Evolutionary conservation across 2,113 vertebrate species (phyloP).

Genomic region (Phalacrocorax brasilianus): DNA sequence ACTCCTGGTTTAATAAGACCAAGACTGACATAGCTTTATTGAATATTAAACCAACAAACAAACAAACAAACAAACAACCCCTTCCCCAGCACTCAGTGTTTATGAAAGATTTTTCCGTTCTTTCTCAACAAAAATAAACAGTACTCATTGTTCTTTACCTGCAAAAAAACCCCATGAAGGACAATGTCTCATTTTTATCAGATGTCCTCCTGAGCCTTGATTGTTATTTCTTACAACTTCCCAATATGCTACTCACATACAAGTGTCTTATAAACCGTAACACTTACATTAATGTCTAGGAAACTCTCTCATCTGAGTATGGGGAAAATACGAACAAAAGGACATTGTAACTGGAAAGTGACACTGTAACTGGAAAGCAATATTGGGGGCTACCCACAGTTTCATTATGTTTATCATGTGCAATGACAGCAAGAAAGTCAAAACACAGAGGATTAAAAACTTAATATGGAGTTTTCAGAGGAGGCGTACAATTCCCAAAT

Average conservation of each 20-base stretch:
- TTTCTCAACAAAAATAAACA: background rate
- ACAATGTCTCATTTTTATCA: background rate
- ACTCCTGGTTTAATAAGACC: background rate
- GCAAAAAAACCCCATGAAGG: background rate
- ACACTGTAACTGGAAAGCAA: background rate
- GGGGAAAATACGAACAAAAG: background rate
- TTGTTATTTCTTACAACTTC: background rate
- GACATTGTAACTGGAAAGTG: background rate
- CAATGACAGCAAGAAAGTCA: background rate
- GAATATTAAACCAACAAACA: background rate
- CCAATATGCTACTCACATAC: background rate
- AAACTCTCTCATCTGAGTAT: background rate
- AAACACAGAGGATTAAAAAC: background rate
- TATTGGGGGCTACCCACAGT: background rate
- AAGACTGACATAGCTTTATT: background rate
- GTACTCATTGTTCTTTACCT: background rate
- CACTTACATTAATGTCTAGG: background rate
- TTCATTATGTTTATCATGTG: background rate
- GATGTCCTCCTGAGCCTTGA: background rate
- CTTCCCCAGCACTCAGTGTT: background rate
- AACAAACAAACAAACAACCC: background rate
- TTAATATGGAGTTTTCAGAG: background rate
- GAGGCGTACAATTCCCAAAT: background rate
- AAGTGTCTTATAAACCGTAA: background rate
- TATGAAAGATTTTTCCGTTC: background rate